Evolutionary conservation across 2,888 invertebrate genomes (phyloP), one percentile per base, ranked within the genome.

Genomic region (Nomada flava): DNA sequence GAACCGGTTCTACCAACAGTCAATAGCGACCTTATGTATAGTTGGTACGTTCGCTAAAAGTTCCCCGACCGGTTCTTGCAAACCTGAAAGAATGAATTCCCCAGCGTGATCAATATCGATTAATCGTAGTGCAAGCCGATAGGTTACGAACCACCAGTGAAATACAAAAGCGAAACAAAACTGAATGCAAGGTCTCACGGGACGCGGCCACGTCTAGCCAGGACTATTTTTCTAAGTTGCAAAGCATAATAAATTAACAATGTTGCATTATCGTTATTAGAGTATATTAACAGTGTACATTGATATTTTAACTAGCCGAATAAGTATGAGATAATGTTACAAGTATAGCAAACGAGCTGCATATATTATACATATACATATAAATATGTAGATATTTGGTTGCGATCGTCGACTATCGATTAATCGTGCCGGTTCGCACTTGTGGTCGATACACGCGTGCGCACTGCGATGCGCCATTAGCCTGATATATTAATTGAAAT

Each of bases 241-340:
- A 92, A 93, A 92, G 89, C 91, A 91, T 93, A 91, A 93, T 91
- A 91, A 93, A 93, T 93, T 93, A 92, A 92, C 89, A 86, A 93
- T 90, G 93, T 93, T 93, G 92, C 91, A 93, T 93, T 93, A 92
- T 92, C 93, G 93, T 93, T 93, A 93, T 91, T 93, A 93, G 92
- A 93, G 91, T 93, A 91, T 93, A 91, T 91, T 90, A 87, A 47
- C 89, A 90, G 91, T 91, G 90, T 89, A 92, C 91, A 92, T 91
- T 87, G 87, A 92, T 93, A 93, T 92, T 93, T 93, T 93, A 92
- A 91, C 87, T 92, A 92, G 91, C 87, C 82, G 81, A 90, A 84
- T 89, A 90, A 90, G 88, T 88, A 89, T 88, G 88, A 91, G 79
- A 88, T 88, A 91, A 91, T 91, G 90, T 91, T 91, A 90, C 87